phyloP scores from a whole-genome alignment of 2,797 vertebrate species.

The Sebastiscus albofasciatus region DNA sequence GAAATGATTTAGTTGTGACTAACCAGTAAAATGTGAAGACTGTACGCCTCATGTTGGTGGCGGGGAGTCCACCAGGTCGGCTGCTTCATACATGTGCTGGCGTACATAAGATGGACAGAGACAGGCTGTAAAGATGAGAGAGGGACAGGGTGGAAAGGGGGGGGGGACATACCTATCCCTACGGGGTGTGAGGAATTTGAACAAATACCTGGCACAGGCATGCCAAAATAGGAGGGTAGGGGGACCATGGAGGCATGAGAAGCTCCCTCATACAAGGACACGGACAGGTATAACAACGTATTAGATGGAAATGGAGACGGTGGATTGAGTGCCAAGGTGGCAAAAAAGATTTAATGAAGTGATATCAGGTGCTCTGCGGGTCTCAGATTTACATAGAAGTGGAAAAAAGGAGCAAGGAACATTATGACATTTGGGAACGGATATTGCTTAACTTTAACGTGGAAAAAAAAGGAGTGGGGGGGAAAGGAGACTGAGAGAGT shows the following conservation, averaged over 20 bases:
- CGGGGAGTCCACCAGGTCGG: conserved; percentile 41
- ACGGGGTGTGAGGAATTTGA: conserved; percentile 88
- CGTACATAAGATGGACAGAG: conserved; percentile 80
- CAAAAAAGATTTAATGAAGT: conserved; percentile 14
- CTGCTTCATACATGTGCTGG: conserved; percentile 74
- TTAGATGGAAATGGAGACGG: conserved; percentile 33
- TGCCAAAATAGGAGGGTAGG: conserved; percentile 81
- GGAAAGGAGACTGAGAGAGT: neutral
- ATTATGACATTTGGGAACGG: conserved; percentile 14
- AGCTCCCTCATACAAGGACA: conserved; percentile 37
- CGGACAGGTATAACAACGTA: conserved; percentile 51
- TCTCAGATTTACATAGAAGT: neutral
- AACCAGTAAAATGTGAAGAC: conserved; percentile 58
- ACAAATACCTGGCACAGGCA: conserved; percentile 88
- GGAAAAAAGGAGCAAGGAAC: neutral
- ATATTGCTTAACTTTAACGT: conserved; percentile 31
- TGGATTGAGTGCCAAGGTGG: neutral
- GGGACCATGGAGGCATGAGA: conserved; percentile 42
- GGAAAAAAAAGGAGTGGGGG: neutral
- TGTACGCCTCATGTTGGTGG: conserved; percentile 42
- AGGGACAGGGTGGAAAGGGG: conserved; percentile 53
- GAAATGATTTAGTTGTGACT: conserved; percentile 71
- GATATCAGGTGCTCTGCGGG: conserved; percentile 3
- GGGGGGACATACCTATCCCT: conserved; percentile 85
- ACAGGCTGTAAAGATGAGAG: conserved; percentile 81